A percentile compares a stretch with the other conserved stretches of the same genome.
phyloP scores from a whole-genome alignment of 2,113 vertebrate species.

The Girardinichthys multiradiatus region DNA sequence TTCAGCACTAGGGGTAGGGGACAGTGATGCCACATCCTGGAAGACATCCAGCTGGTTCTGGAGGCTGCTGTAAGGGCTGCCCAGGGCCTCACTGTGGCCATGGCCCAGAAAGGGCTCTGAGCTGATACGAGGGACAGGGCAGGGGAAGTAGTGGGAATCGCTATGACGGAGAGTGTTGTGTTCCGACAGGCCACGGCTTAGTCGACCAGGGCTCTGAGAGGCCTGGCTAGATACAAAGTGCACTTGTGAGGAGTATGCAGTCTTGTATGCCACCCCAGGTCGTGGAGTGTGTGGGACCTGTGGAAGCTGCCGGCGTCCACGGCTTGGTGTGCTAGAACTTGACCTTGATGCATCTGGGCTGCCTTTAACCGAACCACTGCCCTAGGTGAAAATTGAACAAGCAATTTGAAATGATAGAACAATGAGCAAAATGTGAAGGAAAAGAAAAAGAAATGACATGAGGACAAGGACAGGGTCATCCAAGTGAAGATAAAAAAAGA shows the following conservation, averaged over 20 bases:
- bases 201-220: slow-evolving; percentile 84
- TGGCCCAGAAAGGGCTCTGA: slow-evolving; percentile 91
- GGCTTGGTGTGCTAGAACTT: slow-evolving; percentile 90
- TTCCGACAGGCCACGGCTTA: slow-evolving; percentile 91
- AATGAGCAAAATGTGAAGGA: slow-evolving; percentile 67
- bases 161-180: slow-evolving; percentile 87
- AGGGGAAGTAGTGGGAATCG: slow-evolving; percentile 76
- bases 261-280: slow-evolving; percentile 94
- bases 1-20: slow-evolving; percentile 80
- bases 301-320: slow-evolving; percentile 92
- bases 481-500: slow-evolving; percentile 17
- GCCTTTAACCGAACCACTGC: slow-evolving; percentile 91
- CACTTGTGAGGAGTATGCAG: slow-evolving; percentile 92
- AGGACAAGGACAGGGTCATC: background rate
- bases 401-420: slow-evolving; percentile 86
- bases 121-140: slow-evolving; percentile 84
- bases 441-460: slow-evolving; percentile 13
- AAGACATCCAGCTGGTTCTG: slow-evolving; percentile 88
- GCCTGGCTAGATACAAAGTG: slow-evolving; percentile 82
- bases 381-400: slow-evolving; percentile 91
- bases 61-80: slow-evolving; percentile 68
- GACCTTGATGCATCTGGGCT: slow-evolving; percentile 88
- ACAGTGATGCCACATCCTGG: slow-evolving; percentile 77
- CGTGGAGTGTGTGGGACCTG: slow-evolving; percentile 92
- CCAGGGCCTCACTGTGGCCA: slow-evolving; percentile 66